Evolutionary conservation across 2,797 vertebrate species (phyloP), one percentile per base, ranked within the genome.

Genomic region (Melanotaenia nigrans): DNA sequence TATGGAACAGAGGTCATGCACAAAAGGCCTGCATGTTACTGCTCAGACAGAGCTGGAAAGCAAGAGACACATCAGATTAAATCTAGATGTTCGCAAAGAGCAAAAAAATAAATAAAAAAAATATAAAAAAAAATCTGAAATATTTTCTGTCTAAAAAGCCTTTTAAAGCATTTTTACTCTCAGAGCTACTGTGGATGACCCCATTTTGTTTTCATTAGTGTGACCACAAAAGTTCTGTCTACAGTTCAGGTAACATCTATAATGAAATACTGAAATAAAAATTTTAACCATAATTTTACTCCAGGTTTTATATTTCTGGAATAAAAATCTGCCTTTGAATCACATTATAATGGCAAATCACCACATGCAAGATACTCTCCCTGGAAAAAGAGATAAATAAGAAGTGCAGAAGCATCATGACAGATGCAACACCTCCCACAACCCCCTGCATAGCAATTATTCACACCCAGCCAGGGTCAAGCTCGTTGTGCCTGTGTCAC

Each of bases 381-480:
- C 24, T 82, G 84, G 83, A 80, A 70, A 61, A 65, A 51, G 84
- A 87, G 84, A 87, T 87, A 89, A 91, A 90, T 89, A 90, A 91
- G 88, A 91, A 90, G 79, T 85, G 67, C 82, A 85, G 77, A 74
- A 83, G 75, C 86, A 73, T 85, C 69, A 72, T 83, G 85, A 91
- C 87, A 91, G 84, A 90, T 85, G 76, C 88, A 86, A 91, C 92
- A 91, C 88, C 89, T 88, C 92, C 90, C 84, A 89, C 90, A 85
- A 78, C 68, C 90, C 90, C 87, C 87, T 79, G 81, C 85, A 83
- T 88, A 88, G 82, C 91, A 92, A 93, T 93, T 92, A 93, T 90
- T 93, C 91, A 90, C 91, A 92, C 90, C 89, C 82, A 87, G 87
- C 77, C 84, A 73, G 89, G 92, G 92, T 94, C 90, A 91, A 83